Evolutionary conservation across 2,113 vertebrate species (phyloP).

Genomic region (Struthio camelus): DNA sequence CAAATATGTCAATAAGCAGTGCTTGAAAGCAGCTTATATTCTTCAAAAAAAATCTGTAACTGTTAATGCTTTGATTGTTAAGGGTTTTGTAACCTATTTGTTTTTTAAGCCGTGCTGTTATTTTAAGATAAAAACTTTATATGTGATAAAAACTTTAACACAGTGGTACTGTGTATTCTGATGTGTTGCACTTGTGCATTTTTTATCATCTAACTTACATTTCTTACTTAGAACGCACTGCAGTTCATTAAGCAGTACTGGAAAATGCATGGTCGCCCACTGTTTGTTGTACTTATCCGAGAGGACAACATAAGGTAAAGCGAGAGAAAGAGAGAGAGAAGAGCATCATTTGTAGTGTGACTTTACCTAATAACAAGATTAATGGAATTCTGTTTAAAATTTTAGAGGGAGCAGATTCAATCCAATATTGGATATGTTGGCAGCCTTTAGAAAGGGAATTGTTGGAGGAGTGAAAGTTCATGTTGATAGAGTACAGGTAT

Average conservation of each 20-base stretch:
- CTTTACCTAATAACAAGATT: not conserved
- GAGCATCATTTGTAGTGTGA: not conserved
- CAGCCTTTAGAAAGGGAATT: conserved; percentile 91
- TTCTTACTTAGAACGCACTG: conserved; percentile 85
- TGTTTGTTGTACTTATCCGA: conserved; percentile 94
- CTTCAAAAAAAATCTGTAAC: not conserved
- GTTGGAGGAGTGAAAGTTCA: conserved; percentile 97
- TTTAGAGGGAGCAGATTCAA: conserved; percentile 95
- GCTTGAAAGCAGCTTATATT: not conserved
- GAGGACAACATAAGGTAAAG: conserved; percentile 97
- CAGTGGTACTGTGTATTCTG: not conserved
- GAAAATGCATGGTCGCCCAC: conserved; percentile 95
- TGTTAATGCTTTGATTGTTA: not conserved
- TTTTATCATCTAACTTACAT: not conserved
- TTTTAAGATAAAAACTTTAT: not conserved
- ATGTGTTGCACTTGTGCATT: not conserved
- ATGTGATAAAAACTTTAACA: too few species aligned
- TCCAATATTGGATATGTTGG: conserved; percentile 95
- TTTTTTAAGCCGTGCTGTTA: not conserved
- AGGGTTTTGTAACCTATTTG: not conserved
- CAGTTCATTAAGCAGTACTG: conserved; percentile 99
- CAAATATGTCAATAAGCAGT: not conserved
- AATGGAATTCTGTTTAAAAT: not conserved
- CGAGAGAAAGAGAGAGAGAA: not conserved
- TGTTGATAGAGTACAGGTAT: conserved; percentile 95